Evolutionary conservation across 2,797 vertebrate genomes (phyloP), one percentile per base, ranked within the genome.

Genomic region (Centroberyx gerrardi): DNA sequence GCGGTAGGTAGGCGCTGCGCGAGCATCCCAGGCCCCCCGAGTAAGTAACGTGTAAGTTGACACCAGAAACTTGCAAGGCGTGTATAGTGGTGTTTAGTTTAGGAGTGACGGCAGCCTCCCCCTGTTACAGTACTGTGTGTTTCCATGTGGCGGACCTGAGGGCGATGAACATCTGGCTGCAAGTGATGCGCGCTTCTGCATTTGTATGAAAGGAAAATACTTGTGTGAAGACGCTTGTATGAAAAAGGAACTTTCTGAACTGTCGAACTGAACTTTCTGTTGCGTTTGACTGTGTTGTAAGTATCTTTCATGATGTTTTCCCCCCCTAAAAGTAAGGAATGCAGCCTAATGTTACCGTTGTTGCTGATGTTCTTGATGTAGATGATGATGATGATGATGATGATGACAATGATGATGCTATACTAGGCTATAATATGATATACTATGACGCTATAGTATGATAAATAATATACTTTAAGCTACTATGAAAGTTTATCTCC

Each of bases 41-140:
- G 31, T 33, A 12, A 12, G 10, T 42, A 12, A 29, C 17, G 29
- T 72, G 91, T 89, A 92, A 93, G 31, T 1, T 61, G 92, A 93
- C 90, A 90, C 92, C 91, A 55, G 13, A 51, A 53, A 80, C 56
- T 67, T 70, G 74, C 85, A 80, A 49, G 79, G 81, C 74, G 61
- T 76, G 80, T 59, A 15, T 75, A 67, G 74, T n/a, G 75, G 73
- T 78, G 74, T 78, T 66, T n/a, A 70, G 73, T 76, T 68, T 54
- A 80, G 68, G 58, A 68, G 81, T 68, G 69, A 55, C 64, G 31
- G 69, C 75, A 31, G 76, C 68, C 62, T 62, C 33, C 58, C 15
- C 59, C 52, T 53, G 72, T 77, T 42, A 3, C 74, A 44, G 17
- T n/a, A 54, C 4, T 44, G 68, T 56, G 69, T 73, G 8, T 58